Evolutionary conservation across 37 sponge, comb jelly and placozoan genomes (phyloP), one percentile per base, ranked within the genome.

Genomic region (Halichondria panicea): DNA sequence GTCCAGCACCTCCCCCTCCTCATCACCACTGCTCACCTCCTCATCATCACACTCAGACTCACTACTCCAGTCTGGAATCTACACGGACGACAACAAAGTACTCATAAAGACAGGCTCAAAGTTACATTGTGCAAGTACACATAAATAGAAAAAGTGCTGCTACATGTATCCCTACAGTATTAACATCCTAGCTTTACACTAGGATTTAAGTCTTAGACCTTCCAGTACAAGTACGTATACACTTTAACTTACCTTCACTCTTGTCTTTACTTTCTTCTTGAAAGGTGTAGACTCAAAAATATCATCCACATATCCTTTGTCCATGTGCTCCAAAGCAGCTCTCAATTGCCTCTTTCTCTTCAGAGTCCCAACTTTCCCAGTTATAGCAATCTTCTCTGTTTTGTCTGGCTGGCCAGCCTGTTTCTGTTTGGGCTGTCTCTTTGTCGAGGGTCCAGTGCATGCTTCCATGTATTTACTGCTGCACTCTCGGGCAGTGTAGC

Each of bases 291-390:
- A 56, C 13, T 82, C 68, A 34, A 88, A 77, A 0, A 77, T 33
- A 43, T 88, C 89, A 72, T 81, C 88, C 38, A 4, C 44, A 54
- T 88, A 64, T 12, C 71, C 82, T 7, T 32, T 7, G 28, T 88
- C 82, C 34, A 71, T 28, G 30, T 24, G 13, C 30, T 54, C 40
- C 54, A 81, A 40, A 3, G 44, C 35, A 3, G 55, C 44, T 25
- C 78, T 42, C 0, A 88, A 24, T 68, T 81, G 82, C 34, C 58
- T 22, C 59, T 81, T 88, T 25, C 88, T 81, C 73, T 88, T 88
- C 66, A 88, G 11, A 1, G 88, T 88, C 2, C 88, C 88, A 31
- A 30, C 61, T 24, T 44, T 62, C 1, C 45, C 81, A 22, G 77
- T 85, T 39, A 72, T 35, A 3, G 71, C 57, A 19, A 60, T 19